Conservation (phyloP, 2,888 invertebrate genomes). For the Plagiodera versicolora region DNA sequence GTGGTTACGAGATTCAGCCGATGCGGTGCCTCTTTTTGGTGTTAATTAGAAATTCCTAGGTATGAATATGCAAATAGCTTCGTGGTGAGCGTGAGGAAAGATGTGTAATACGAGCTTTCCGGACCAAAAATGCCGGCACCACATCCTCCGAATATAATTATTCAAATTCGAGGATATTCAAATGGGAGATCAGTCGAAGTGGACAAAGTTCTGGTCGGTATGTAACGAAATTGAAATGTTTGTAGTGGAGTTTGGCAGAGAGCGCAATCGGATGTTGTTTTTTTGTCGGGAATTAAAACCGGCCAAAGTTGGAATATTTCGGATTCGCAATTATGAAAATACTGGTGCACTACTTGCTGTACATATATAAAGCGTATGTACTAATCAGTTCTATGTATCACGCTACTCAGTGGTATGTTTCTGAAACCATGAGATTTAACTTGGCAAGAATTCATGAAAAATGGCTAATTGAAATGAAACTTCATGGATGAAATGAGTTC, state of each 20-base stretch:
- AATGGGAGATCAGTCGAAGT: slow-evolving; percentile 30
- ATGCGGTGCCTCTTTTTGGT: slow-evolving; percentile 37
- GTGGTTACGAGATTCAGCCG: slow-evolving; percentile 33
- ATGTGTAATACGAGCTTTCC: slow-evolving; percentile 41
- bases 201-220: slow-evolving; percentile 14
- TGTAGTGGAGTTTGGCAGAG: neutral
- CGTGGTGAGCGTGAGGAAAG: slow-evolving; percentile 36
- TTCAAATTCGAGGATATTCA: slow-evolving; percentile 37
- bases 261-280: neutral
- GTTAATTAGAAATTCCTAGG: slow-evolving; percentile 39
- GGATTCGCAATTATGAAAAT: neutral
- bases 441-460: too few species aligned
- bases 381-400: neutral
- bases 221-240: neutral
- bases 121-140: slow-evolving; percentile 33
- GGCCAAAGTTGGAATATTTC: neutral
- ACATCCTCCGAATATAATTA: slow-evolving; percentile 40
- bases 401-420: too few species aligned
- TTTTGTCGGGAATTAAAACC: neutral
- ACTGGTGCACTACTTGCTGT: neutral
- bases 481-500: too few species aligned
- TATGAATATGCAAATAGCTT: slow-evolving; percentile 43
- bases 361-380: neutral
- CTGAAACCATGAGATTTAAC: too few species aligned
- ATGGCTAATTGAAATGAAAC: too few species aligned